These are phyloP conservation scores for Trematomus loennbergii DNA, from an alignment of 2,113 vertebrate genomes.

Conservation along the genomic window DNA sequence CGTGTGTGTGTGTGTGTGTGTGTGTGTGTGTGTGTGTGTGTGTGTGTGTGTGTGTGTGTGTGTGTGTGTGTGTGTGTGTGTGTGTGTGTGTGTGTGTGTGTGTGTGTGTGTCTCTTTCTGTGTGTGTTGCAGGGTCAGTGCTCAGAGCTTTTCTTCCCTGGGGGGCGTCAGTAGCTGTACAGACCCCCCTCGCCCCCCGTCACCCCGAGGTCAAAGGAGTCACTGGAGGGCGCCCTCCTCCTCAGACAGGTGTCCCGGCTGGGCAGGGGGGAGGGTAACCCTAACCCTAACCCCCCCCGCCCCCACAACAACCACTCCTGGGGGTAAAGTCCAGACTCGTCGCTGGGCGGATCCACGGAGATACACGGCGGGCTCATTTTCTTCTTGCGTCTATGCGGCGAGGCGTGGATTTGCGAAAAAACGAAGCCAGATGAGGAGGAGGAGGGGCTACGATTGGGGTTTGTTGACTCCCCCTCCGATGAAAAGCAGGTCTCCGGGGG, in stretches of 20 bases:
- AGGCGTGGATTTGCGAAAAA: constrained; percentile 87
- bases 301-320: constrained; percentile 39
- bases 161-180: constrained; percentile 91
- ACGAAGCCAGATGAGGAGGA: constrained; percentile 90
- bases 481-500: constrained; percentile 91
- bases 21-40: too few relatives aligned
- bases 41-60: too few relatives aligned
- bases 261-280: constrained; percentile 76
- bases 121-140: constrained; percentile 82
- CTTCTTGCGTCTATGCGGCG: constrained; percentile 88
- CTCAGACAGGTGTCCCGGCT: constrained; percentile 88
- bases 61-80: too few relatives aligned
- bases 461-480: constrained; percentile 83
- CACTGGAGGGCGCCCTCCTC: constrained; percentile 92
- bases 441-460: constrained; percentile 85
- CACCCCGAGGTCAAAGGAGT: constrained; percentile 87
- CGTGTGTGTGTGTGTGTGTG: constrained; percentile 73
- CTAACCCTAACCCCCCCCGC: constrained; percentile 60
- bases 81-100: too few relatives aligned
- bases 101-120: constrained; percentile 47
- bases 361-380: constrained; percentile 97
- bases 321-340: constrained; percentile 81
- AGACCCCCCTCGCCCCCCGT: constrained; percentile 79
- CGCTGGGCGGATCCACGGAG: constrained; percentile 90
- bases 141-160: constrained; percentile 90